Percentiles rank a stretch among this genome's conserved stretches.
Conservation (phyloP, 2,113 vertebrate species). For the Gorsachius goisagi region DNA sequence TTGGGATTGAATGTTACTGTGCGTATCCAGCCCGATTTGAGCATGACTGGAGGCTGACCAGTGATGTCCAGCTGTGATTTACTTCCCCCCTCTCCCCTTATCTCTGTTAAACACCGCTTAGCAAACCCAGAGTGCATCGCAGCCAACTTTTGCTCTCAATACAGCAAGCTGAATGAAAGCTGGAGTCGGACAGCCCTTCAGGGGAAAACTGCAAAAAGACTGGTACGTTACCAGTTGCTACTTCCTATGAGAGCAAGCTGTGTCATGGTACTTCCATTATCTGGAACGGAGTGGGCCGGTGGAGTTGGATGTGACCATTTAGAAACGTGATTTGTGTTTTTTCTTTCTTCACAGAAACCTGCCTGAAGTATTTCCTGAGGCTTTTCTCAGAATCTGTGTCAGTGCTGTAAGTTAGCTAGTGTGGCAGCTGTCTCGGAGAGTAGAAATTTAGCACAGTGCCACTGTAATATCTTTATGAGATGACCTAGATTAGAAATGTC, state of each 20-base stretch:
- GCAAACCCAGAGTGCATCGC: background rate
- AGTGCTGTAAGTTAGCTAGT: background rate
- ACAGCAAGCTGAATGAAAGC: background rate
- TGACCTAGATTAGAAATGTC: background rate
- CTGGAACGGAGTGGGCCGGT: background rate
- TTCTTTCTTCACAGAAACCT: background rate
- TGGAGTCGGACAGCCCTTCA: background rate
- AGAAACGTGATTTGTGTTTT: background rate
- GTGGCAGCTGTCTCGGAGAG: background rate
- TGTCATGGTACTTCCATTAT: background rate
- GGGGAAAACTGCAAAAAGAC: background rate
- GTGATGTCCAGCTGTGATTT: background rate
- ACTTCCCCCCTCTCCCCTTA: background rate
- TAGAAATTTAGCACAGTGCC: background rate
- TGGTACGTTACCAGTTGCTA: background rate
- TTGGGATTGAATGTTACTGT: background rate
- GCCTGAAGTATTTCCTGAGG: slow-evolving; percentile 16
- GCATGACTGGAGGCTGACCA: background rate
- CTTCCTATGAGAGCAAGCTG: background rate
- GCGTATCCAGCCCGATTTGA: background rate
- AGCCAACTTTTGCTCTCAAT: background rate
- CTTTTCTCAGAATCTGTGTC: slow-evolving; percentile 39
- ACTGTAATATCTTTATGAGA: background rate
- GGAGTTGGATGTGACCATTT: background rate
- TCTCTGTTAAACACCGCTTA: background rate